These are phyloP conservation scores for Sylvicola cinctus DNA, from an alignment of 2,888 invertebrate species.

Conservation along the genomic window DNA sequence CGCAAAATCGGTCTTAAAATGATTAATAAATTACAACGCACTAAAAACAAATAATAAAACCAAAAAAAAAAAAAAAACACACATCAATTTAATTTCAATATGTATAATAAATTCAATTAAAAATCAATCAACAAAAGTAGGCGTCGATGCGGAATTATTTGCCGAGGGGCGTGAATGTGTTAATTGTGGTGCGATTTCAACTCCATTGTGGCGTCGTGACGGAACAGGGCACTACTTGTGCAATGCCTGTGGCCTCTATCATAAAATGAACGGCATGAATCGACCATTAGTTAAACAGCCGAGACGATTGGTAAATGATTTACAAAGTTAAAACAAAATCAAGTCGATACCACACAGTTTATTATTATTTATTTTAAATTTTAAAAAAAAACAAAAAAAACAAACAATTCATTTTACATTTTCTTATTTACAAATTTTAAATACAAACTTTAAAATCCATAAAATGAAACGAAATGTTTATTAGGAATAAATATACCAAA, in stretches of 20 bases:
- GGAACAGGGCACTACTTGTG: slow-evolving; percentile 98
- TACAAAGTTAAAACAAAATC: slow-evolving; percentile 1
- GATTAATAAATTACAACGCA: too few species aligned
- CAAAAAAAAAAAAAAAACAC: too few species aligned
- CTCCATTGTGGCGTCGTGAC: slow-evolving; percentile 96
- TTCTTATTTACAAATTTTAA: too few species aligned
- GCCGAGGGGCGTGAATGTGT: slow-evolving; percentile 92
- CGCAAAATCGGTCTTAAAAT: too few species aligned
- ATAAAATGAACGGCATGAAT: slow-evolving; percentile 91
- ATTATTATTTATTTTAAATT: too few species aligned
- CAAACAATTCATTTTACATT: too few species aligned
- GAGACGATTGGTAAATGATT: slow-evolving; percentile 56
- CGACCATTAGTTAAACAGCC: slow-evolving; percentile 81
- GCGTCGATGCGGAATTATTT: slow-evolving; percentile 27
- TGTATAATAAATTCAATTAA: slow-evolving; percentile 15
- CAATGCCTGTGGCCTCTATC: slow-evolving; percentile 98
- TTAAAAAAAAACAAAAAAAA: slow-evolving; percentile 6
- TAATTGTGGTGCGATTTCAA: slow-evolving; percentile 93
- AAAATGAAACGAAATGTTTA: too few species aligned
- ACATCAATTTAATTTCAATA: neutral
- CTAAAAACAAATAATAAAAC: too few species aligned
- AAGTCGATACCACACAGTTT: slow-evolving; percentile 3
- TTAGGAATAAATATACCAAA: too few species aligned
- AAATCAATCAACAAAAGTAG: slow-evolving; percentile 17
- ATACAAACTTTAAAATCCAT: too few species aligned